Evolutionary conservation across 1,140 invertebrate genomes (phyloP).

Genomic region (Melitaea cinxia): DNA sequence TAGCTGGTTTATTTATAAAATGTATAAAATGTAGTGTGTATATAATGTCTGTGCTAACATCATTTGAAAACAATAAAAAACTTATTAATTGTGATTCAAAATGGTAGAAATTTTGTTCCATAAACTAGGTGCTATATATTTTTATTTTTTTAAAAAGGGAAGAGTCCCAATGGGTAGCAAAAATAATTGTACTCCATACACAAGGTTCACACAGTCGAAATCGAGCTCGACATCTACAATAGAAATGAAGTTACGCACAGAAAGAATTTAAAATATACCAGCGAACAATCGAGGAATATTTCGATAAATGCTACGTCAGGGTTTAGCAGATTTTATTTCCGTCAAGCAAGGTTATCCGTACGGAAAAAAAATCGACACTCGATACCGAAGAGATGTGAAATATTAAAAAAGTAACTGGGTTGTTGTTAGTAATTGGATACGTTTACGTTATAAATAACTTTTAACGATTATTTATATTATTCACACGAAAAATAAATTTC

Average conservation of each 20-base stretch:
- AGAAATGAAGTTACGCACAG: background rate
- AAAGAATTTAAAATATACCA: constrained; percentile 10
- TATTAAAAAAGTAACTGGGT: background rate
- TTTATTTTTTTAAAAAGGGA: background rate
- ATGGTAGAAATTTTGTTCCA: no score
- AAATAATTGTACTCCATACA: background rate
- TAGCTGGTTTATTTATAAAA: no score
- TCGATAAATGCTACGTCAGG: constrained; percentile 16
- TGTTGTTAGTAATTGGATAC: background rate
- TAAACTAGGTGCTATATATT: no score
- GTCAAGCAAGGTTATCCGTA: background rate
- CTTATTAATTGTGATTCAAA: no score
- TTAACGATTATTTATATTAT: no score
- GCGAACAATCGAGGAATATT: background rate
- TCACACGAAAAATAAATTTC: no score
- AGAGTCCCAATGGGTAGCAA: background rate
- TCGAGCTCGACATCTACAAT: background rate
- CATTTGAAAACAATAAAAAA: no score
- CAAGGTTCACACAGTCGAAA: background rate
- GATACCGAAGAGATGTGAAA: background rate
- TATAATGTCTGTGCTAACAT: no score
- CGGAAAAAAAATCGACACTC: background rate
- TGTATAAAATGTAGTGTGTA: no score
- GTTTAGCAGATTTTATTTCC: background rate
- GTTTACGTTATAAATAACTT: no score